Conservation (phyloP, 2,888 invertebrate species). For the Drosophila histrio region DNA sequence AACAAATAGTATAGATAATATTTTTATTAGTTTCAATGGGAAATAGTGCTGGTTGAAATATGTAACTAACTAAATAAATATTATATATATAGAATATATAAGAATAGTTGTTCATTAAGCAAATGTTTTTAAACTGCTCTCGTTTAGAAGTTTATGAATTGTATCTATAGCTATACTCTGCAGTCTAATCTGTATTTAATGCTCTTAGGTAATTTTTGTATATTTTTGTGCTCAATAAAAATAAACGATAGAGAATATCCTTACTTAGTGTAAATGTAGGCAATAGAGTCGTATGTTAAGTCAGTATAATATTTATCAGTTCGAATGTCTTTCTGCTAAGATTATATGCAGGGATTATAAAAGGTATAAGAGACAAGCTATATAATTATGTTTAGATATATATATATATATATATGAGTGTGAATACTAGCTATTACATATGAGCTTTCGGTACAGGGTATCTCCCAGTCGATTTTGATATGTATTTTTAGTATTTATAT, state of each 20-base stretch:
- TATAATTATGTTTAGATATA: no score
- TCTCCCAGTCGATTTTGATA: background rate
- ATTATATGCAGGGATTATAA: no score
- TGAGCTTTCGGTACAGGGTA: background rate
- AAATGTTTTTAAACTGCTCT: background rate
- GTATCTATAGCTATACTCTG: background rate
- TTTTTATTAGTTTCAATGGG: no score
- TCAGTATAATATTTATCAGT: no score
- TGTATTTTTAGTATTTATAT: no score
- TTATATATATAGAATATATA: no score
- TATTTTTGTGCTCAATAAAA: background rate
- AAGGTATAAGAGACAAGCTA: no score
- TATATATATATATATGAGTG: background rate
- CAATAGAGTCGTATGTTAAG: no score
- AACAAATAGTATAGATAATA: no score
- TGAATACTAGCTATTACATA: background rate
- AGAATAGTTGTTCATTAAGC: background rate
- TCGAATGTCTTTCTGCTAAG: no score
- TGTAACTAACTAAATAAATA: no score
- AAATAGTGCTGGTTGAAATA: no score
- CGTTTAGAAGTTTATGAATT: background rate
- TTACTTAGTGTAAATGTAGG: background rate
- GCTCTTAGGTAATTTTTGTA: slow-evolving; percentile 6
- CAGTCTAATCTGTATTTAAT: slow-evolving; percentile 4
- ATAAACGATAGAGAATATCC: background rate